phyloP scores from a whole-genome alignment of 2,888 invertebrate species.

The Lysandra coridon region DNA sequence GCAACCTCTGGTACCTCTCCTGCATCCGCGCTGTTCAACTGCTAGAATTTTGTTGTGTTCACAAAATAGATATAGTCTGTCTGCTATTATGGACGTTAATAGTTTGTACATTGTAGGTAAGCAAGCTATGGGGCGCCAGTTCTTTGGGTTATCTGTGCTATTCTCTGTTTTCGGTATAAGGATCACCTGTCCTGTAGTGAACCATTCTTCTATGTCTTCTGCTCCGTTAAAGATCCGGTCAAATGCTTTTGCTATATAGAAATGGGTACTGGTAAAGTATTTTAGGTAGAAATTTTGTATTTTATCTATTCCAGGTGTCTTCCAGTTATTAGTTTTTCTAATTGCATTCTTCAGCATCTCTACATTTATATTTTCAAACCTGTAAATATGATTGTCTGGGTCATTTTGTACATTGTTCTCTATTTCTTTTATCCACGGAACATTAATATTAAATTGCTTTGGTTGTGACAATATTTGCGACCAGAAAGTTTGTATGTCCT shows the following conservation, averaged over 20 bases:
- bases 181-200: slow-evolving; percentile 22
- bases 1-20: slow-evolving; percentile 34
- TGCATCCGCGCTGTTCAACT: slow-evolving; percentile 35
- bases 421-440: slow-evolving; percentile 26
- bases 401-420: neutral
- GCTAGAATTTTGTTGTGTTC: slow-evolving; percentile 32
- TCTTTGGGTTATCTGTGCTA: slow-evolving; percentile 8
- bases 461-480: slow-evolving; percentile 21
- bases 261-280: slow-evolving; percentile 31
- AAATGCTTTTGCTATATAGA: slow-evolving; percentile 7
- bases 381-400: neutral
- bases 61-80: slow-evolving; percentile 31
- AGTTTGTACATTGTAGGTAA: slow-evolving; percentile 35
- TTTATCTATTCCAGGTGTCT: slow-evolving; percentile 30
- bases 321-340: slow-evolving; percentile 24
- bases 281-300: slow-evolving; percentile 32
- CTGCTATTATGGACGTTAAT: slow-evolving; percentile 32
- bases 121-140: slow-evolving; percentile 36
- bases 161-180: neutral
- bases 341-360: slow-evolving; percentile 18
- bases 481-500: slow-evolving; percentile 30
- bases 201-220: slow-evolving; percentile 12
- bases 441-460: slow-evolving; percentile 21
- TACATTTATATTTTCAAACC: slow-evolving; percentile 16
- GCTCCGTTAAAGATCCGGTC: neutral